phyloP scores from a whole-genome alignment of 2,113 vertebrate genomes.

The Spheniscus mendiculus region DNA sequence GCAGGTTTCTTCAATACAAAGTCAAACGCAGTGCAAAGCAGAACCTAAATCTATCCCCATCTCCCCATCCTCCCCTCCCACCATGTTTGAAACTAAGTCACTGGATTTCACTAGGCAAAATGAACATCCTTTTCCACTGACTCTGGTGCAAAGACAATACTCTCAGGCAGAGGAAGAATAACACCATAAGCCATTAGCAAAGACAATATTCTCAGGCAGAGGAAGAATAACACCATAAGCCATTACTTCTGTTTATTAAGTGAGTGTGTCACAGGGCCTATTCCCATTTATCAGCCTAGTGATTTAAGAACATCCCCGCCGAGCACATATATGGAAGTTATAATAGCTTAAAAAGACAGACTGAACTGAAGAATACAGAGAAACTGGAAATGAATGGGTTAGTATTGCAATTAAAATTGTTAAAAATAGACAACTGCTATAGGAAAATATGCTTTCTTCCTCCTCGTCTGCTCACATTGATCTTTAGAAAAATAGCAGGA shows the following conservation, averaged over 20 bases:
- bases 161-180: not conserved
- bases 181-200: not conserved
- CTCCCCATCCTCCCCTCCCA: accelerated
- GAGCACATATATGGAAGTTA: not conserved
- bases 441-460: not conserved
- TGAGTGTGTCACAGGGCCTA: not conserved
- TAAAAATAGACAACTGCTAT: not conserved
- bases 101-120: not conserved
- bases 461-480: not conserved
- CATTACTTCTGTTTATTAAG: not conserved
- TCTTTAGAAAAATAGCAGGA: not conserved
- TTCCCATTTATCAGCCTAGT: not conserved
- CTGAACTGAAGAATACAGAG: not conserved
- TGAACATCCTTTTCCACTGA: not conserved
- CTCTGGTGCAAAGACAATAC: not conserved
- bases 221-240: not conserved
- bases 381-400: not conserved
- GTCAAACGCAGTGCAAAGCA: not conserved
- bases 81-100: not conserved
- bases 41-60: not conserved
- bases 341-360: not conserved
- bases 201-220: not conserved
- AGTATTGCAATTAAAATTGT: not conserved
- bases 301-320: not conserved
- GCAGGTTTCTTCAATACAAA: not conserved